phyloP scores from a whole-genome alignment of 2,113 vertebrate species.

The Megaceryle torquata region DNA sequence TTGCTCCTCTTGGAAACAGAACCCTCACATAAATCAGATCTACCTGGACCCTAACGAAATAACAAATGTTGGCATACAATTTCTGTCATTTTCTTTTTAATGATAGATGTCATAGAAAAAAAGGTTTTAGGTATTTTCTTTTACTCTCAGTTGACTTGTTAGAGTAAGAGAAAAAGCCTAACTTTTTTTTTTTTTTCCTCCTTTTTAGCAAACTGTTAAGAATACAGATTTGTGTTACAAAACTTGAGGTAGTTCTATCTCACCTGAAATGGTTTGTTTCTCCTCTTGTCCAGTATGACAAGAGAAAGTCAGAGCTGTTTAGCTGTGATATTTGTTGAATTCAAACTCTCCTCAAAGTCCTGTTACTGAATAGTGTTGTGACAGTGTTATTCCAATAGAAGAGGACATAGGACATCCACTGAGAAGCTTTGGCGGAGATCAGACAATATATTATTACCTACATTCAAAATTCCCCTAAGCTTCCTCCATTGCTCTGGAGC shows the following conservation, averaged over 20 bases:
- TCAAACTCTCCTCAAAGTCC: background rate
- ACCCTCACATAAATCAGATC: slow-evolving; percentile 1
- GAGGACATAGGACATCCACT: background rate
- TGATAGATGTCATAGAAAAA: background rate
- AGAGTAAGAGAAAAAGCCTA: background rate
- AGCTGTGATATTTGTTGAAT: background rate
- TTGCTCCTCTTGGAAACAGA: slow-evolving; percentile 37
- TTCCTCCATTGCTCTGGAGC: background rate
- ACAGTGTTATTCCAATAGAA: background rate
- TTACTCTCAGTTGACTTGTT: background rate
- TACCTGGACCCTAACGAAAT: slow-evolving; percentile 4
- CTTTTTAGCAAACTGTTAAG: background rate
- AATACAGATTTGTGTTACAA: background rate
- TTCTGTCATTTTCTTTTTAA: slow-evolving; percentile 29
- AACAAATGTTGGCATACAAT: background rate
- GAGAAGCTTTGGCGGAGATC: background rate
- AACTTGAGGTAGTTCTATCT: background rate
- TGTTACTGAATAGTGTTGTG: background rate
- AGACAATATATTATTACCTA: background rate
- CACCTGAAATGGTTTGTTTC: background rate
- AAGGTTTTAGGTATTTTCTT: background rate
- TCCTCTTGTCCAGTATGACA: background rate
- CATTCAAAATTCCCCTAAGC: background rate
- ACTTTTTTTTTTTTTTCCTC: background rate
- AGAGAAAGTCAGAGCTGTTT: background rate